These are phyloP conservation scores for Oxyscelio sp. DNA, from an alignment of 2,888 invertebrate genomes.

Conservation along the genomic window DNA sequence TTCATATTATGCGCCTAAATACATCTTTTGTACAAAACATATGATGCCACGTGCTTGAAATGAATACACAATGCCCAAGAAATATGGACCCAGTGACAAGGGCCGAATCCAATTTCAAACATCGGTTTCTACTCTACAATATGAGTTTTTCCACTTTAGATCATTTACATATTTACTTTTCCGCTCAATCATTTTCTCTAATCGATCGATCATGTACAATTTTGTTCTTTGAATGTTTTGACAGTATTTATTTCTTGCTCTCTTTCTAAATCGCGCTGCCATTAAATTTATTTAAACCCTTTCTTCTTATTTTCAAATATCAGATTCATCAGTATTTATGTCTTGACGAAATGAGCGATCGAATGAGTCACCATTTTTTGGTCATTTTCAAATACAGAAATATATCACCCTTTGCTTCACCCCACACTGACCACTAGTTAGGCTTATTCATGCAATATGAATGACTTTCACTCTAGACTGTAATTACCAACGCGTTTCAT, in stretches of 20 bases:
- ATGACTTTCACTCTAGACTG: slow-evolving; percentile 79
- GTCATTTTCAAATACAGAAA: slow-evolving; percentile 7
- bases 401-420: slow-evolving; percentile 47
- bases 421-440: slow-evolving; percentile 72
- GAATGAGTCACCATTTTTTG: slow-evolving; percentile 52
- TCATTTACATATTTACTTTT: slow-evolving; percentile 11
- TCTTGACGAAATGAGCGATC: slow-evolving; percentile 9
- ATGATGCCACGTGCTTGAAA: slow-evolving; percentile 80
- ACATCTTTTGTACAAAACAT: slow-evolving; percentile 52
- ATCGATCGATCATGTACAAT: neutral
- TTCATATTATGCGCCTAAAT: neutral
- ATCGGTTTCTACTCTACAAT: slow-evolving; percentile 38
- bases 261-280: neutral
- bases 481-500: slow-evolving; percentile 83
- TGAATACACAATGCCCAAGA: slow-evolving; percentile 59
- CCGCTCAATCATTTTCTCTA: slow-evolving; percentile 19
- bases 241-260: neutral
- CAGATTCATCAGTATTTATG: neutral
- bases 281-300: neutral
- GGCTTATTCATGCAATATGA: slow-evolving; percentile 82
- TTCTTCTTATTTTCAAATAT: neutral
- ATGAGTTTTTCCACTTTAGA: slow-evolving; percentile 21
- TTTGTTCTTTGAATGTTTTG: too few relatives aligned
- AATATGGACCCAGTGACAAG: slow-evolving; percentile 82
- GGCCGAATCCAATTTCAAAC: slow-evolving; percentile 81